Base-by-base conservation (phyloP, 2,888 invertebrate species). In the Sinodicranocentrus sp. region DNA sequence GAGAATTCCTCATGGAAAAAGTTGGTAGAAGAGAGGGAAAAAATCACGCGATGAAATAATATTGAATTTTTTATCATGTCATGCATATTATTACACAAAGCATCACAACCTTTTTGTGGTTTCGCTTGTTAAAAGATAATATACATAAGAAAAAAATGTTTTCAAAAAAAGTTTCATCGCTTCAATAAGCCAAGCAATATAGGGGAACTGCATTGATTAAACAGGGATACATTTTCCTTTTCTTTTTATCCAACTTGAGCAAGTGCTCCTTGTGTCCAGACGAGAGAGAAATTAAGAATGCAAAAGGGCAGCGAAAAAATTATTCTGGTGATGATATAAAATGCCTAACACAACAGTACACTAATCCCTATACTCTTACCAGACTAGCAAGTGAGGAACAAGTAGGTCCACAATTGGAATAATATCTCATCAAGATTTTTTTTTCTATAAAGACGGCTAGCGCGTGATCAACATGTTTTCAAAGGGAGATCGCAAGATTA, bases 31-130 rank as follows among this genome's bases (percentile, higher is more conserved):
- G 25, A 17, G 65, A 43, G 57, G 52, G 63, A 54, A 75, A 78
- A 78, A 70, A 78, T 78, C 78, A 78, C 78, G 78, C 78, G 70
- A 78, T 78, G 65, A 78, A 70, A 68, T 33, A 70, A 73, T 76
- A 65, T 65, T 39, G 26, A 21, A n/a, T 33, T 23, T 63, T 25
- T n/a, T 59, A 10, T 17, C 43, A 23, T 17, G 10, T 61, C 39
- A 33, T 54, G 54, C 26, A 68, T 68, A 21, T 44, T 48, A 68
- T 48, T 39, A 67, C 1, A 52, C n/a, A 26, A 48, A 2, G n/a
- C 48, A 48, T 48, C 15, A 10, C 26, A 39, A 17, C 43, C 44
- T 44, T n/a, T 33, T 21, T 75, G 65, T 65, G 75, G 65, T 75
- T 75, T 75, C 39, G 54, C 75, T 75, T 65, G 75, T 75, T 75